Conservation (phyloP, 2,888 invertebrate species). For the Aelia acuminata region DNA sequence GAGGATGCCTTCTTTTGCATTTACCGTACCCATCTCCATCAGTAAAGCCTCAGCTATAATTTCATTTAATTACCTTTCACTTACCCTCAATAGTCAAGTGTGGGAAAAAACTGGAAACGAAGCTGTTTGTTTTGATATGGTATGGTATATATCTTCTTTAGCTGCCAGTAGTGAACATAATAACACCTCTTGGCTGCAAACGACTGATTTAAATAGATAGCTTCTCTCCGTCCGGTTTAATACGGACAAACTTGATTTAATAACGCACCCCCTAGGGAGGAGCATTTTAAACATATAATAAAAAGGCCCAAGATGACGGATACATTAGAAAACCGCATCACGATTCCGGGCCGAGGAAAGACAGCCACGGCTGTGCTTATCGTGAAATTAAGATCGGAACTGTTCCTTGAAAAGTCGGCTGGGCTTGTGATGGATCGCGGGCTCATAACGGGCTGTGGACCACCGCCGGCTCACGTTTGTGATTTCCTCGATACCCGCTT, state of each 20-base stretch:
- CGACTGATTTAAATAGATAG: neutral
- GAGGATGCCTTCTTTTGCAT: too few relatives aligned
- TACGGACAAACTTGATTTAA: neutral
- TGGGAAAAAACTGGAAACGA: neutral
- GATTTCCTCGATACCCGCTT: constrained; percentile 11
- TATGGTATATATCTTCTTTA: neutral
- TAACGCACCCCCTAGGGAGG: neutral
- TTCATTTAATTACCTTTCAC: too few relatives aligned
- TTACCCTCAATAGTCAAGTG: too few relatives aligned
- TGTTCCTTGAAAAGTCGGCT: neutral
- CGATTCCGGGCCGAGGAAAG: neutral
- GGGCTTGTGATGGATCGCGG: neutral
- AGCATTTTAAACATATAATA: constrained; percentile 26
- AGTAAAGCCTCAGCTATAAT: too few relatives aligned
- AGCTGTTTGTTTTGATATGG: neutral
- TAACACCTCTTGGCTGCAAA: neutral
- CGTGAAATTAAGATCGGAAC: constrained; percentile 42
- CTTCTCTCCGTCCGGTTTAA: neutral
- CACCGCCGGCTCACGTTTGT: constrained; percentile 48
- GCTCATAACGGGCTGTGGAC: neutral
- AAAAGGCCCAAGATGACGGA: neutral
- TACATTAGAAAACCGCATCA: neutral
- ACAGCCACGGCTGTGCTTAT: neutral
- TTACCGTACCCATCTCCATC: too few relatives aligned
- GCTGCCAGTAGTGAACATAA: neutral